Percentiles rank a stretch among this genome's conserved stretches.
Conservation (phyloP, 2,113 vertebrate species). For the Amblyopsis rosae region DNA sequence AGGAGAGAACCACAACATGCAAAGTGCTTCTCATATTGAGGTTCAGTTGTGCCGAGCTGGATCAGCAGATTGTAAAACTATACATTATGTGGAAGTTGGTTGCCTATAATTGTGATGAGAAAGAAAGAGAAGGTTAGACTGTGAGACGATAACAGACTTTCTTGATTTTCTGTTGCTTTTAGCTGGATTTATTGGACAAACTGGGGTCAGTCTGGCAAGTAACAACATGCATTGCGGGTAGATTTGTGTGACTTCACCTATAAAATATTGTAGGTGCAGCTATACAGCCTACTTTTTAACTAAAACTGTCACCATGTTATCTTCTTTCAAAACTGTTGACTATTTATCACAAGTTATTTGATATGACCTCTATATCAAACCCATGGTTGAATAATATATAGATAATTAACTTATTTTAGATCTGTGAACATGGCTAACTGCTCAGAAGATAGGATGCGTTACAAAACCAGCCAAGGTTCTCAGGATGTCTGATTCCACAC, state of each 20-base stretch:
- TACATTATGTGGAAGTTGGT: conserved; percentile 2
- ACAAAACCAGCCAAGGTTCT: not conserved
- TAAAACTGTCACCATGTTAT: not conserved
- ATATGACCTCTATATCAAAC: too few species aligned
- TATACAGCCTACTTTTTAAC: too few species aligned
- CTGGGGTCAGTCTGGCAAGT: too few species aligned
- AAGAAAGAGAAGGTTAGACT: not conserved
- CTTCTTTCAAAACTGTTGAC: too few species aligned
- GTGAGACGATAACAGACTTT: conserved; percentile 26
- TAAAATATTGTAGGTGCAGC: too few species aligned
- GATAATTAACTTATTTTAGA: too few species aligned
- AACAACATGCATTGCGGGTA: too few species aligned
- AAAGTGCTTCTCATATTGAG: conserved; percentile 4
- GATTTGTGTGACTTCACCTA: too few species aligned
- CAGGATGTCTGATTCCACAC: not conserved
- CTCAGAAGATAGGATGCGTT: not conserved
- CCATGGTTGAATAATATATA: too few species aligned
- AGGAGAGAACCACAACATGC: conserved; percentile 7
- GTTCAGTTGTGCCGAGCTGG: conserved; percentile 21
- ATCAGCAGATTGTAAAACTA: conserved; percentile 8
- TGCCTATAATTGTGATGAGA: conserved; percentile 26
- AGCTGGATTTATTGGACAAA: not conserved
- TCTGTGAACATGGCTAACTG: too few species aligned
- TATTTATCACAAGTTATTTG: too few species aligned
- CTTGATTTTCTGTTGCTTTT: not conserved